Base-by-base conservation (phyloP, 2,888 invertebrate species). In the Drosophila testacea region DNA sequence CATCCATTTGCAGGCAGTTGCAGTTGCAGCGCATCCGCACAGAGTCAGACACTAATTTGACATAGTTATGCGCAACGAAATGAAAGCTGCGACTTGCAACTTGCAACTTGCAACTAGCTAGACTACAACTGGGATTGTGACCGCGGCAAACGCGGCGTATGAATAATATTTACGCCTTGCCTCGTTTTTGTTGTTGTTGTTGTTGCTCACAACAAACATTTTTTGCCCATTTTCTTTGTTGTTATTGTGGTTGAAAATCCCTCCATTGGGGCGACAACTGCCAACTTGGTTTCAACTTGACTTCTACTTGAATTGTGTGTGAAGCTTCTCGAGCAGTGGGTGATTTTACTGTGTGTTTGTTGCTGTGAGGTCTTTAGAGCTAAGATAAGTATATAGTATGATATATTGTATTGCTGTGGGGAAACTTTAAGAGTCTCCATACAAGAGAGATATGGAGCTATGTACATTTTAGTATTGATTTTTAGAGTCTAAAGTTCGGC, bases 61-160 rank as follows among this genome's bases (percentile, higher is more conserved):
- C 85, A 85, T 84, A 85, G 85, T 85, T 85, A 85, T 87, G 87
- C 84, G 87, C 74, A 77, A 51, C 87, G 77, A 85, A 84, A 84
- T 80, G 84, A 82, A 87, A 86, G 83, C 83, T 86, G 79, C 52
- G 39, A 55, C 69, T 50, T 61, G 22, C 55, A 6, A 6, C 32
- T 32, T 7, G 32, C 41, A 22, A 52, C 60, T 38, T 52, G 50
- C 69, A 65, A 30, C 62, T 28, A 57, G 56, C 56, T 47, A 16
- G 41, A 44, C 60, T 47, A 27, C 68, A 62, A 74, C 71, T 77
- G 70, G 73, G 61, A 63, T 55, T 70, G 46, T 48, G 65, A 69
- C 71, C 73, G 55, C 70, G 66, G 71, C 79, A 57, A 83, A 83
- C 67, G 72, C 70, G 81, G 66, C 86, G 86, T 86, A 83, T 83